These are phyloP conservation scores for Zaprionus africanus DNA, from an alignment of 1,140 invertebrate genomes.

Conservation along the genomic window DNA sequence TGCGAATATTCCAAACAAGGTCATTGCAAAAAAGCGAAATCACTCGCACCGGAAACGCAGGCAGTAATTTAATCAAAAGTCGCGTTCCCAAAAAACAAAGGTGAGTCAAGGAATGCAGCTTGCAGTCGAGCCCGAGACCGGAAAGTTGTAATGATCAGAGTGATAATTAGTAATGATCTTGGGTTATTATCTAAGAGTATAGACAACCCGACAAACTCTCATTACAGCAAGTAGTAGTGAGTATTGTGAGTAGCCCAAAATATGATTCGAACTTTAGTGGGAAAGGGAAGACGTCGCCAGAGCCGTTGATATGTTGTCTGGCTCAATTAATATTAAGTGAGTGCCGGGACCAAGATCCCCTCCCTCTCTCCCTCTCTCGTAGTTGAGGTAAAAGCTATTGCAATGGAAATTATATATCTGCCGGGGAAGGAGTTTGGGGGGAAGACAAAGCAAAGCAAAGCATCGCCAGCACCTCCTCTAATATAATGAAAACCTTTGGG, in stretches of 20 bases:
- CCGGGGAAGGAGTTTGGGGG: background rate
- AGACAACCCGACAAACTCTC: background rate
- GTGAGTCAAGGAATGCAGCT: constrained; percentile 9
- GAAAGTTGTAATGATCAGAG: background rate
- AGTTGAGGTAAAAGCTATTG: constrained; percentile 38
- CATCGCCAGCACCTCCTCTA: constrained; percentile 33
- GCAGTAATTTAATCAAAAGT: constrained; percentile 7
- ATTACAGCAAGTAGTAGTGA: background rate
- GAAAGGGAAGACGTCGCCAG: background rate
- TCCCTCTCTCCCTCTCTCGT: background rate
- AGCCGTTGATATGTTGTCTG: constrained; percentile 13
- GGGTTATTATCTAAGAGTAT: background rate
- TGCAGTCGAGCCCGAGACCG: no score
- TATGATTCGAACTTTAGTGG: background rate
- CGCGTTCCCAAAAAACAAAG: background rate
- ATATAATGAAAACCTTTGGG: constrained; percentile 73
- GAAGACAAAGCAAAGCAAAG: constrained; percentile 7
- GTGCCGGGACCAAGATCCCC: background rate
- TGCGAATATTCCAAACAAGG: constrained; percentile 45
- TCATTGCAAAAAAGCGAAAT: constrained; percentile 66
- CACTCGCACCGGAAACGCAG: constrained; percentile 15
- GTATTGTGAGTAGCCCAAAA: background rate
- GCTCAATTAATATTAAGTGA: constrained; percentile 47
- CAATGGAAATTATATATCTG: constrained; percentile 38
- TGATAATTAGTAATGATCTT: background rate